Percentiles rank a stretch among this genome's conserved stretches.
Evolutionary conservation across 2,888 invertebrate genomes (phyloP).

Genomic region (Mythimna loreyi): DNA sequence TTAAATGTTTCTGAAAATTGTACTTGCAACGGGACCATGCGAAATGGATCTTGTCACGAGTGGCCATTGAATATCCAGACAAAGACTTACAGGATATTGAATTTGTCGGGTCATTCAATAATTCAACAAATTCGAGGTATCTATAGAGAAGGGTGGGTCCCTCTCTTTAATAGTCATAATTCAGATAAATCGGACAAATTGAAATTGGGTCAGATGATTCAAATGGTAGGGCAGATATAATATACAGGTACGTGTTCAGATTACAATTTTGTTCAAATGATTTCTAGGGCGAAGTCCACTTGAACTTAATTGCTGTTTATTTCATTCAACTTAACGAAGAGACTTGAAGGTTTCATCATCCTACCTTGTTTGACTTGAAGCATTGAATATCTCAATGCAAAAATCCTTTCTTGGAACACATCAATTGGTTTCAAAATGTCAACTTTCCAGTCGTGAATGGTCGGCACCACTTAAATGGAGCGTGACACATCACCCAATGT

Average conservation of each 20-base stretch:
- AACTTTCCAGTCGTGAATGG: constrained; percentile 36
- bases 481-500: constrained; percentile 47
- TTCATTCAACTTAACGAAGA: neutral
- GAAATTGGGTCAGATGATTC: constrained; percentile 30
- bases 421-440: constrained; percentile 45
- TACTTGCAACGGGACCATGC: neutral
- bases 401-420: constrained; percentile 27
- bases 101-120: constrained; percentile 37
- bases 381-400: constrained; percentile 23
- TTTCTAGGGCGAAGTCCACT: neutral
- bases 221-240: constrained; percentile 10
- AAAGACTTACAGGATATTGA: constrained; percentile 38
- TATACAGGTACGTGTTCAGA: constrained; percentile 1
- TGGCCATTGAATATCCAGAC: constrained; percentile 31
- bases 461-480: constrained; percentile 38
- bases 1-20: neutral
- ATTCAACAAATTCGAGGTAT: constrained; percentile 39
- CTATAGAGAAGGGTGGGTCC: constrained; percentile 16
- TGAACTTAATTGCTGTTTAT: constrained; percentile 7
- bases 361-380: constrained; percentile 10
- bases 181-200: constrained; percentile 30
- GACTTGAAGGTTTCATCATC: neutral
- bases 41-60: constrained; percentile 17
- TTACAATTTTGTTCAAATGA: constrained; percentile 1
- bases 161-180: constrained; percentile 21